Percentiles rank a stretch among this genome's conserved stretches.
These are phyloP conservation scores for Heliconius hortense DNA, from an alignment of 2,888 invertebrate genomes.

Conservation along the genomic window DNA sequence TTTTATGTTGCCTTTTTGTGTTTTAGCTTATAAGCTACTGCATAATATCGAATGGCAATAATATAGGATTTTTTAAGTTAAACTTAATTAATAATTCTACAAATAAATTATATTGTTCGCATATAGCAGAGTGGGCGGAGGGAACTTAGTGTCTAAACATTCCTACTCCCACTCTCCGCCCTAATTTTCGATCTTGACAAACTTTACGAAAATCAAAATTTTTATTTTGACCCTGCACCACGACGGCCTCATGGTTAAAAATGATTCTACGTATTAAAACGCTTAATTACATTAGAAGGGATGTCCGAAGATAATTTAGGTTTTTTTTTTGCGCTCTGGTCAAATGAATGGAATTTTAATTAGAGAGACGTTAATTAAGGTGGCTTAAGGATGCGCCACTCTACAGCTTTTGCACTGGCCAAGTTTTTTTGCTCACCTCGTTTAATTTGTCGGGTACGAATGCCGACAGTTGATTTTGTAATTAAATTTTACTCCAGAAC, in stretches of 20 bases:
- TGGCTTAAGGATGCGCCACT: constrained; percentile 58
- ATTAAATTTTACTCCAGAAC: constrained; percentile 42
- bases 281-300: constrained; percentile 21
- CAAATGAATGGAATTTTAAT: constrained; percentile 78
- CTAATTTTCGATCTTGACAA: no score
- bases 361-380: constrained; percentile 74
- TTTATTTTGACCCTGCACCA: no score
- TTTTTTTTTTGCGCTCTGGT: constrained; percentile 56
- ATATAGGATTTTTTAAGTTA: neutral
- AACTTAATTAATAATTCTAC: no score
- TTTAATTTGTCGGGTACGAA: constrained; percentile 43
- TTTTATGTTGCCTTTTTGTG: no score
- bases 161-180: no score
- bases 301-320: constrained; percentile 34
- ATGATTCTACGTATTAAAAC: neutral
- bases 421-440: constrained; percentile 40
- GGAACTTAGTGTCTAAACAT: no score
- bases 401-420: constrained; percentile 48
- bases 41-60: neutral
- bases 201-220: no score
- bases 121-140: no score
- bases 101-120: no score
- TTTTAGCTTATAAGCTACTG: no score
- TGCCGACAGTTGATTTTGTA: constrained; percentile 42
- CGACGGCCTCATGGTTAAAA: neutral